phyloP scores from a whole-genome alignment of 92 coral and sea anemone genomes.

The Heliopora coerulea region DNA sequence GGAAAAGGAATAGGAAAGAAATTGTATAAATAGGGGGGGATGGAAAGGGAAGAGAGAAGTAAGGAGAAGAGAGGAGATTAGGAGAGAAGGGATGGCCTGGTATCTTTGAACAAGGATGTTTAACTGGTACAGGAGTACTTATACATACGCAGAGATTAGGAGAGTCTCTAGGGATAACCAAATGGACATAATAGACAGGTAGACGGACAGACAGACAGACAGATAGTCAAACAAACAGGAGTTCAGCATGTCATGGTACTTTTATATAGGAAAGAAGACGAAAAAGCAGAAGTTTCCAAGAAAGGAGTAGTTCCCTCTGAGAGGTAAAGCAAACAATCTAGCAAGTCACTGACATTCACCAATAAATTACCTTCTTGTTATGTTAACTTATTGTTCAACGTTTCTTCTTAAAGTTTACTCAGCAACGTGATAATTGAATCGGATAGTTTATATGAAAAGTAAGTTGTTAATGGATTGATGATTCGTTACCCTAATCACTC shows the following conservation, averaged over 20 bases:
- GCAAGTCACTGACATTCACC: background rate
- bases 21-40: background rate
- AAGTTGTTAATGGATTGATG: too few relatives aligned
- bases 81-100: background rate
- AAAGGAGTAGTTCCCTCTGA: constrained; percentile 26
- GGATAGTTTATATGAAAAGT: constrained; percentile 35
- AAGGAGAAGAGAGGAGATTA: background rate
- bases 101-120: too few relatives aligned
- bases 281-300: constrained; percentile 7
- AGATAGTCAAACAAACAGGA: background rate
- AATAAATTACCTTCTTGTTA: background rate
- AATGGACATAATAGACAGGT: too few relatives aligned
- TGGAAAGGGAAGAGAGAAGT: background rate
- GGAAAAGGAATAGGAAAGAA: background rate
- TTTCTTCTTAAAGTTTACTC: constrained; percentile 13
- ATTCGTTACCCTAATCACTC: too few relatives aligned
- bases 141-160: too few relatives aligned
- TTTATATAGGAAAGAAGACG: background rate
- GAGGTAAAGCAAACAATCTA: background rate
- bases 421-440: constrained; percentile 27
- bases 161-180: too few relatives aligned
- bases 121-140: too few relatives aligned
- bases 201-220: background rate
- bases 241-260: background rate
- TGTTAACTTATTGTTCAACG: background rate